Evolutionary conservation across 2,113 vertebrate genomes (phyloP).

Genomic region (Campylomormyrus numenius): DNA sequence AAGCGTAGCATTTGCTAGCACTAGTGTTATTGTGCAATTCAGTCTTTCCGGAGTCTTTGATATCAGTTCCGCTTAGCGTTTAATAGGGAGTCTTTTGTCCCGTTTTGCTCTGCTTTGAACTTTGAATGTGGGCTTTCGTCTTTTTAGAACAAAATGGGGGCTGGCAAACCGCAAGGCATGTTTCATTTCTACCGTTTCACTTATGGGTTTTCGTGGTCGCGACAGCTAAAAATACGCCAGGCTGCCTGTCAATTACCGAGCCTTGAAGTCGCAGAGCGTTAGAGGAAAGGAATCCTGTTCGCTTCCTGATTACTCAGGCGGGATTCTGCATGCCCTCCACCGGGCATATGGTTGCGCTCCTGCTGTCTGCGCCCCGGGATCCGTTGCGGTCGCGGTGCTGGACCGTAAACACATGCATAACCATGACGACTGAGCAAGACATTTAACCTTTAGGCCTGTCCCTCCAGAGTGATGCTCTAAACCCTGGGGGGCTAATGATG

Average conservation of each 20-base stretch:
- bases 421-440: neutral
- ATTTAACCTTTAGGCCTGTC: neutral
- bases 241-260: slow-evolving; percentile 42
- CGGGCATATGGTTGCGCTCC: neutral
- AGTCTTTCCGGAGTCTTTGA: neutral
- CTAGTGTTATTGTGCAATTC: neutral
- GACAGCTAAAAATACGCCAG: slow-evolving; percentile 44
- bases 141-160: slow-evolving; percentile 37
- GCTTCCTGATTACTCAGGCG: slow-evolving; percentile 39
- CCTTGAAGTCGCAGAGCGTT: slow-evolving; percentile 37
- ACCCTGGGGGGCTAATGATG: neutral
- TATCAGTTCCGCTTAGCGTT: neutral
- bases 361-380: neutral
- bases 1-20: neutral
- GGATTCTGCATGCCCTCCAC: slow-evolving; percentile 30
- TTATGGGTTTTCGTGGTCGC: slow-evolving; percentile 31
- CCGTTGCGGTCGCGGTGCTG: neutral
- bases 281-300: slow-evolving; percentile 15
- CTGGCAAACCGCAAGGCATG: slow-evolving; percentile 43
- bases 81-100: neutral
- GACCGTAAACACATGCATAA: neutral
- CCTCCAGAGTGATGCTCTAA: neutral
- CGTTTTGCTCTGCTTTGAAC: slow-evolving; percentile 42
- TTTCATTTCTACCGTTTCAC: slow-evolving; percentile 35
- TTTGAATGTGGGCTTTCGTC: slow-evolving; percentile 46